Evolutionary conservation across 1,140 invertebrate species (phyloP).

Genomic region (Drosophila sulfurigaster): DNA sequence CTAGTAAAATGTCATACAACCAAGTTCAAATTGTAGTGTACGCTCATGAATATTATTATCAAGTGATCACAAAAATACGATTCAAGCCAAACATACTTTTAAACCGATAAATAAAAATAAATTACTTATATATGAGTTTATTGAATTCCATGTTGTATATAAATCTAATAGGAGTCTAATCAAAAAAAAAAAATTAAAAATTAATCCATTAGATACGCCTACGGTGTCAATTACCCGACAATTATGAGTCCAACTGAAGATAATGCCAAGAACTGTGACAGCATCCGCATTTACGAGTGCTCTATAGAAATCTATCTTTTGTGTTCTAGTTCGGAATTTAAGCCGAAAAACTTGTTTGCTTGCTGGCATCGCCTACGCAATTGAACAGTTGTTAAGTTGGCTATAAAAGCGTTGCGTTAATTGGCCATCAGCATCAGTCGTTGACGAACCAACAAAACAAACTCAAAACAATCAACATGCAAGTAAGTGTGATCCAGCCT

Average conservation of each 20-base stretch:
- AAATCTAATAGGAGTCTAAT: not conserved
- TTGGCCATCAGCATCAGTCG: slow-evolving; percentile 45
- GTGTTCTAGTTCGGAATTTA: slow-evolving; percentile 36
- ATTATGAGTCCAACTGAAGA: slow-evolving; percentile 20
- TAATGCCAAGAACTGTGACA: slow-evolving; percentile 30
- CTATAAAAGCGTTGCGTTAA: slow-evolving; percentile 47
- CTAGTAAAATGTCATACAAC: too few relatives aligned
- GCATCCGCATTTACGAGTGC: slow-evolving; percentile 38
- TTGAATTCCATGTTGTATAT: too few relatives aligned
- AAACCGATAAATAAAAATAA: too few relatives aligned
- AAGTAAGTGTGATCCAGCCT: slow-evolving; percentile 41
- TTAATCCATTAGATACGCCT: slow-evolving; percentile 48
- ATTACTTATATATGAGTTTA: too few relatives aligned
- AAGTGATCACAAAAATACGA: too few relatives aligned
- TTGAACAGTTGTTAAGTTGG: not conserved
- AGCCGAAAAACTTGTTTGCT: slow-evolving; percentile 44
- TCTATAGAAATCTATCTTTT: slow-evolving; percentile 27
- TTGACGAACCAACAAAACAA: slow-evolving; percentile 33
- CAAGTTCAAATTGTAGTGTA: too few relatives aligned
- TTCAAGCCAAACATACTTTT: too few relatives aligned
- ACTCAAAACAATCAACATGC: slow-evolving; percentile 48
- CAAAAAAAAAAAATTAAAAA: slow-evolving; percentile 6
- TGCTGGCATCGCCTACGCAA: slow-evolving; percentile 19
- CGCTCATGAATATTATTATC: too few relatives aligned
- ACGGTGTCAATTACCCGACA: slow-evolving; percentile 23